Evolutionary conservation across 1,140 invertebrate genomes (phyloP), one percentile per base, ranked within the genome.

Genomic region (Hycleus cichorii): DNA sequence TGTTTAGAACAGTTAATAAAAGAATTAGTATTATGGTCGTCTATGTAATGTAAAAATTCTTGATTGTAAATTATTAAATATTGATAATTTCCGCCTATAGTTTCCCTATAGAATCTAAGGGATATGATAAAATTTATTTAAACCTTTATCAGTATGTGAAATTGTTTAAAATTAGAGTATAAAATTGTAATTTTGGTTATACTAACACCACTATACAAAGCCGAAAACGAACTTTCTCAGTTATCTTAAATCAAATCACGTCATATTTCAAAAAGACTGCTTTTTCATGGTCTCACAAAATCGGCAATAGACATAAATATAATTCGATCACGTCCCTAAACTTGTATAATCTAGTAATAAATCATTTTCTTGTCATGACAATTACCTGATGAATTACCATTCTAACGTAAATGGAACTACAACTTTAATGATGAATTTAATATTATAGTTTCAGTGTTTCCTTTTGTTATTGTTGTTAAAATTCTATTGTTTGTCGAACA

Each of bases 341-440:
- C 58, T 18, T 50, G 55, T 58, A 62, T 62, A 62, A 62, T 62
- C 55, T 50, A 5, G 40, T 42, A 42, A 58, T 62, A 62, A 62
- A 62, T 62, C 60, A 62, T 58, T 51, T 50, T 12, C 45, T 32
- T 49, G 55, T 58, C 59, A 58, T 62, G 54, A 32, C 32, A 32
- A 49, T 55, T 58, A 55, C 60, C 60, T 50, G 54, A 58, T 62
- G 60, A 62, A 58, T 55, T 62, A 32, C 40, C 39, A 49, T 58
- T 62, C 58, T 50, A 57, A 57, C 7, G 32, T 5, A 32, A 32
- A 32, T 32, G 32, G 1, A 7, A 32, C 4, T 3, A 32, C 7
- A 7, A 32, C 18, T 39, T 42, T 55, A 55, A 49, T 57, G 49
- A 54, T 49, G 49, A 62, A 62, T 58, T 62, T 62, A 58, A 62